Conservation (phyloP, 2,888 invertebrate genomes). For the Eugnorisma glareosa region DNA sequence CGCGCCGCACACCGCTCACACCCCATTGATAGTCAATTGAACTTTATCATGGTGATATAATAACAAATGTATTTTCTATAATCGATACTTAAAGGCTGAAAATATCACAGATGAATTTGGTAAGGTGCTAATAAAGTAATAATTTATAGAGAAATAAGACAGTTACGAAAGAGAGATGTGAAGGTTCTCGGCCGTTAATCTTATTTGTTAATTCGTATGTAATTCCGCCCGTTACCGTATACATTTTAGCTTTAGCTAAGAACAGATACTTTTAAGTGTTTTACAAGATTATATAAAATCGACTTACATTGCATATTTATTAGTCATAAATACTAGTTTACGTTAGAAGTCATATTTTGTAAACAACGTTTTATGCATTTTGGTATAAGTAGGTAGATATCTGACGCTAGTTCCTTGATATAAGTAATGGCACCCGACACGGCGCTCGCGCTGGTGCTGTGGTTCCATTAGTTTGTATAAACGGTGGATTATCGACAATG, state of each 20-base stretch:
- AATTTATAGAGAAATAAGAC: constrained; percentile 83
- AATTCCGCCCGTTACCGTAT: constrained; percentile 90
- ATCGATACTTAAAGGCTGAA: constrained; percentile 87
- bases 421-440: constrained; percentile 11
- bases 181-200: constrained; percentile 82
- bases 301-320: constrained; percentile 77
- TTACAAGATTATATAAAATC: constrained; percentile 76
- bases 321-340: constrained; percentile 78
- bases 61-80: constrained; percentile 77
- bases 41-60: constrained; percentile 85
- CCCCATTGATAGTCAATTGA: constrained; percentile 84
- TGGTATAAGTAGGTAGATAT: constrained; percentile 73
- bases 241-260: constrained; percentile 86
- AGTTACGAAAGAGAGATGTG: constrained; percentile 79
- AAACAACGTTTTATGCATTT: constrained; percentile 77
- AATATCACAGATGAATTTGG: constrained; percentile 89
- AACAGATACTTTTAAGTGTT: constrained; percentile 78
- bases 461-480: constrained; percentile 24
- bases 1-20: constrained; percentile 68
- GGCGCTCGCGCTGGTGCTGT: constrained; percentile 11
- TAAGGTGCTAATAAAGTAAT: constrained; percentile 89
- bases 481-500: constrained; percentile 55
- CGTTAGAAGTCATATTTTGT: constrained; percentile 75
- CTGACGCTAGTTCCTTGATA: constrained; percentile 71
- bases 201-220: constrained; percentile 89